phyloP scores from a whole-genome alignment of 2,113 vertebrate genomes.

The Nannobrachium achirus region DNA sequence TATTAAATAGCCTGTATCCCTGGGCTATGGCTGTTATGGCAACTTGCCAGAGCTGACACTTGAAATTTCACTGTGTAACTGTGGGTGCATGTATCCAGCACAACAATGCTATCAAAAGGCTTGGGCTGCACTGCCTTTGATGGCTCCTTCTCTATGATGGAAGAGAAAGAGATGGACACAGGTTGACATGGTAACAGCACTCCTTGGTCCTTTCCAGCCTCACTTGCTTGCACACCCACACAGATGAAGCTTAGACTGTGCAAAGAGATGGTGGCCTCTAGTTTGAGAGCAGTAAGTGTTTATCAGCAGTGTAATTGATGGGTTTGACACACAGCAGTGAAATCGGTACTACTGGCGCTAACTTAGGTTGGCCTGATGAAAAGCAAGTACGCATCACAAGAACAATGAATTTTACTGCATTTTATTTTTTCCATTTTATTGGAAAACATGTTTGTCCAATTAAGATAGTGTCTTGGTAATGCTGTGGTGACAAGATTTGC shows the following conservation, averaged over 20 bases:
- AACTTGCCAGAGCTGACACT: slow-evolving; percentile 18
- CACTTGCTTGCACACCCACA: slow-evolving; percentile 28
- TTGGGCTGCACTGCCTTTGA: neutral
- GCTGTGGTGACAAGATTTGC: too few relatives aligned
- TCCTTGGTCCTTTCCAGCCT: slow-evolving; percentile 34
- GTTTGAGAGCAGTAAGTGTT: neutral
- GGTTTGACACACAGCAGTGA: too few relatives aligned
- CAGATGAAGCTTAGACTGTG: slow-evolving; percentile 13
- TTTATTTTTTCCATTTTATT: too few relatives aligned
- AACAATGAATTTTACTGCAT: too few relatives aligned
- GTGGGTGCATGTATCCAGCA: neutral
- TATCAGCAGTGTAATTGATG: slow-evolving; percentile 8
- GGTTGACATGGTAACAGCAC: slow-evolving; percentile 56
- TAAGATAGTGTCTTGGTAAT: too few relatives aligned
- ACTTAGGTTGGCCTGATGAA: too few relatives aligned
- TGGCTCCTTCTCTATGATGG: neutral
- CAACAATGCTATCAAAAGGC: slow-evolving; percentile 8
- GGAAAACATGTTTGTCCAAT: too few relatives aligned
- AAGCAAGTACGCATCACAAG: too few relatives aligned
- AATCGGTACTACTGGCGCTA: too few relatives aligned
- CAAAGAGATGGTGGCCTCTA: neutral
- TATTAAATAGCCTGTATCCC: slow-evolving; percentile 32
- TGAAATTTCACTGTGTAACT: slow-evolving; percentile 3
- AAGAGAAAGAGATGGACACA: slow-evolving; percentile 26
- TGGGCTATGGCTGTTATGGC: slow-evolving; percentile 44